phyloP scores from a whole-genome alignment of 1,140 invertebrate species.

The Apis dorsata region DNA sequence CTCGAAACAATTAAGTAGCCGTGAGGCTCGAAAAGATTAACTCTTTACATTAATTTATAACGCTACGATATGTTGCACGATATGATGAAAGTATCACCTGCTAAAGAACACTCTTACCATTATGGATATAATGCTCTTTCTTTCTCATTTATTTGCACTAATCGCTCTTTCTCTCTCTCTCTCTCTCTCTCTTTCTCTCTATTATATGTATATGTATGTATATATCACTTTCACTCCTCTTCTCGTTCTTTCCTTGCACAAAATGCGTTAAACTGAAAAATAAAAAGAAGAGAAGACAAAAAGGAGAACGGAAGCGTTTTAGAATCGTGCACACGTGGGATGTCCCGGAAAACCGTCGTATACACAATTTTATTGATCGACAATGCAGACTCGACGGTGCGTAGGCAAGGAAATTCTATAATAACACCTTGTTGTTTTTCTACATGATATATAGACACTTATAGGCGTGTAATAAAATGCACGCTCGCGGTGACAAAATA shows the following conservation, averaged over 20 bases:
- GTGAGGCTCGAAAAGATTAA: constrained; percentile 38
- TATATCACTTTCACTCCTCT: background rate
- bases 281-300: background rate
- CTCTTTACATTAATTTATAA: constrained; percentile 35
- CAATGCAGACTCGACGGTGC: background rate
- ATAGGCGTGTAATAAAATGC: background rate
- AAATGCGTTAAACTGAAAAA: background rate
- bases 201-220: background rate
- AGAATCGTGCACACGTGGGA: constrained; percentile 32
- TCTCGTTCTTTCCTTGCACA: background rate
- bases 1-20: constrained; percentile 34
- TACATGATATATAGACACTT: background rate
- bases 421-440: constrained; percentile 44
- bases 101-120: background rate
- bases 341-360: constrained; percentile 9
- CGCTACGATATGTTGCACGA: constrained; percentile 32
- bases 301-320: constrained; percentile 24
- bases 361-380: constrained; percentile 43
- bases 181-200: background rate
- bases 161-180: background rate
- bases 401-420: constrained; percentile 50
- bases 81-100: constrained; percentile 10
- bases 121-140: background rate
- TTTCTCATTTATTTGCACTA: background rate
- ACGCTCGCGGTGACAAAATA: background rate